A percentile compares a stretch with the other conserved stretches of the same genome.
Evolutionary conservation across 2,113 vertebrate genomes (phyloP).

Genomic region (Corythaixoides concolor): DNA sequence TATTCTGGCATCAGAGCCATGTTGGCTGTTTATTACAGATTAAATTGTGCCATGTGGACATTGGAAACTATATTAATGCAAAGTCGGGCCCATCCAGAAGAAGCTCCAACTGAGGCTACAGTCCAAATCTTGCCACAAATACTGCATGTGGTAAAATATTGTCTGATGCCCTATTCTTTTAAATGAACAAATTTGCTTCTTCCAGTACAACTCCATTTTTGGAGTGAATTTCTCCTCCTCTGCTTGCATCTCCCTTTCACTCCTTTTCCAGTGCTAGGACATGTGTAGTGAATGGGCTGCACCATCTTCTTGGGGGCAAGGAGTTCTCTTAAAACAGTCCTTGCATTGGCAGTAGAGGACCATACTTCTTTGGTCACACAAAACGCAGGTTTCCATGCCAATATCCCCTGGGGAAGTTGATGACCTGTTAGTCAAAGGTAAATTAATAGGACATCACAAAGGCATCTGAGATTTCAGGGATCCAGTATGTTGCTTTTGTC

Average conservation of each 20-base stretch:
- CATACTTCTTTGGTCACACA: not conserved
- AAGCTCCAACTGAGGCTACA: not conserved
- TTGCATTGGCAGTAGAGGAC: not conserved
- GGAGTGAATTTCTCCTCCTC: not conserved
- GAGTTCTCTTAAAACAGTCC: not conserved
- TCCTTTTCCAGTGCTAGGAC: not conserved
- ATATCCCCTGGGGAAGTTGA: not conserved
- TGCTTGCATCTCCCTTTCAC: not conserved
- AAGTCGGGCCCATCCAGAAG: not conserved
- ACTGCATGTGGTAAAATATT: not conserved
- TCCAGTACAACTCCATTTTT: not conserved
- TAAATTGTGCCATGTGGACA: not conserved
- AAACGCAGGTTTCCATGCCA: not conserved
- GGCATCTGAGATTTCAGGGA: not conserved
- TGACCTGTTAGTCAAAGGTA: not conserved
- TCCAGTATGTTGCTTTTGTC: not conserved
- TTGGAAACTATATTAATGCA: not conserved
- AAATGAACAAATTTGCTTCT: not conserved
- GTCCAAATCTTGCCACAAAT: not conserved
- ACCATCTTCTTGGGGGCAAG: not conserved
- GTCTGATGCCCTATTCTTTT: not conserved
- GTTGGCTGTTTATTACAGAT: not conserved
- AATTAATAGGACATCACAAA: not conserved
- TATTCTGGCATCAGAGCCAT: not conserved
- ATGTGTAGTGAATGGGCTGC: not conserved